Evolutionary conservation across 2,113 vertebrate genomes (phyloP).

Genomic region (Muntiacus muntjak): DNA sequence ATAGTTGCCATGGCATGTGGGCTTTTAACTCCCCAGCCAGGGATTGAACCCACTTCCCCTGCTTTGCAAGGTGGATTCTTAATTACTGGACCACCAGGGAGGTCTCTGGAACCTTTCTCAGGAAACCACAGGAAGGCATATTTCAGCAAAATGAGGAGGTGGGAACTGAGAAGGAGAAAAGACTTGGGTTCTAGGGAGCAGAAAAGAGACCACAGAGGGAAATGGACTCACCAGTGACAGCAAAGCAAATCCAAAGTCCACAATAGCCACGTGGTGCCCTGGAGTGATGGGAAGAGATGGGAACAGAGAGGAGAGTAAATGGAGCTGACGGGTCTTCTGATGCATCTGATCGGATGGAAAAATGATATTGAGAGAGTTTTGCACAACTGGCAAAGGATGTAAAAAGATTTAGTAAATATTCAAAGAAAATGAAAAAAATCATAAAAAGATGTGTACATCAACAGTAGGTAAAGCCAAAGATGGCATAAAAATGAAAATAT

Average conservation of each 20-base stretch:
- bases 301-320: not conserved
- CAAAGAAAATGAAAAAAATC: not conserved
- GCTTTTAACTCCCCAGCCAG: not conserved
- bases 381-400: not conserved
- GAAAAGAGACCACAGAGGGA: not conserved
- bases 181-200: too few relatives aligned
- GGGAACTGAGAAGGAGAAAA: not conserved
- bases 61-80: not conserved
- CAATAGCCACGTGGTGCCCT: fast-evolving
- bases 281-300: fast-evolving
- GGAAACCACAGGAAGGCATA: not conserved
- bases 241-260: not conserved
- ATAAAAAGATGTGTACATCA: not conserved
- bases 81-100: not conserved
- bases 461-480: not conserved
- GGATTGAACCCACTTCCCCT: not conserved
- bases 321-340: not conserved
- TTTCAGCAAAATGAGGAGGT: not conserved
- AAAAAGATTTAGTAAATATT: not conserved
- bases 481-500: not conserved
- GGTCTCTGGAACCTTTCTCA: not conserved
- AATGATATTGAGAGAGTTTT: not conserved
- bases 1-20: not conserved
- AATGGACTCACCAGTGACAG: fast-evolving
- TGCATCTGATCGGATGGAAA: not conserved